Evolutionary conservation across 2,797 vertebrate genomes (phyloP), one percentile per base, ranked within the genome.

Genomic region (Alauda arvensis): DNA sequence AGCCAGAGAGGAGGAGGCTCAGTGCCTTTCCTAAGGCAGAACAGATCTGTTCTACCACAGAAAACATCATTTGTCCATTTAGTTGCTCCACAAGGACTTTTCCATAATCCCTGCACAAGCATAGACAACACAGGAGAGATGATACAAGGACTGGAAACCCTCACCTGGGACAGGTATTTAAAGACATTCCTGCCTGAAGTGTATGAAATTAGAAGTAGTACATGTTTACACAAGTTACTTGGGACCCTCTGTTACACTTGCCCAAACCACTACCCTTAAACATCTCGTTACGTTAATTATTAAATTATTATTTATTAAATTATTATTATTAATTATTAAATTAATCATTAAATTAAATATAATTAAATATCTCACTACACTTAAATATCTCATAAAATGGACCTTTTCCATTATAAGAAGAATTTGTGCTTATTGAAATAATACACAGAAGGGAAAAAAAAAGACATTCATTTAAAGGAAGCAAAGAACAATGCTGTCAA

Each of bases 381-480:
- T 43, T 19, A 43, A 43, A 43, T 40, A 40, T 40, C 40, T 81
- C 92, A 49, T 25, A 13, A 69, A 81, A 72, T 14, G 1, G 40
- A 57, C 14, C 57, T 57, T 29, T 66, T 42, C 40, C 9, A 18
- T 4, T 3, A 48, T 8, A 2, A 48, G 34, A 78, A 74, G 4
- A 49, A 70, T 67, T n/a, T 37, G 31, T 67, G 39, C 10, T 85
- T 81, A 66, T 37, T 70, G n/a, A 69, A 72, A 37, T 56, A 45
- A 53, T 19, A 56, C 8, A 20, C 0, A 56, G 21, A 28, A 37
- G 4, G 10, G 1, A 0, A 12, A 25, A 20, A 57, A 57, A 24
- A 23, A 42, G 4, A 10, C 10, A 31, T 67, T 57, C 11, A 80
- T 24, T 68, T 45, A 14, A 85, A 85, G 24, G 7, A 31, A 81